These are phyloP conservation scores for Caenorhabditis latens DNA, from an alignment of 1,140 invertebrate genomes.

Conservation along the genomic window DNA sequence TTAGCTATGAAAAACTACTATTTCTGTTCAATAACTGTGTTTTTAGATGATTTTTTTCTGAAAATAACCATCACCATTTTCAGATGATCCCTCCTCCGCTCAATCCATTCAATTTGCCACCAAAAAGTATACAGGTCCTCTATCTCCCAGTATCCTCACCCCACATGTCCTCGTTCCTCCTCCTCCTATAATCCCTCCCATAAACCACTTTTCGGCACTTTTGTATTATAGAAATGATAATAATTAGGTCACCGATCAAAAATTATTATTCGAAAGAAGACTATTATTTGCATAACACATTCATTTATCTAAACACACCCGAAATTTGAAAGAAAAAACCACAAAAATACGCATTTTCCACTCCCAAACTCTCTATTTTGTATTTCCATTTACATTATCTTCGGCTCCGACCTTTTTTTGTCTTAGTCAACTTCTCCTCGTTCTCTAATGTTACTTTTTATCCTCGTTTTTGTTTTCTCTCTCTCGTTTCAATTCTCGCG, in stretches of 20 bases:
- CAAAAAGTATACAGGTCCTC: not conserved
- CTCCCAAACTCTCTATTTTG: not conserved
- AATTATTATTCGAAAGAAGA: not conserved
- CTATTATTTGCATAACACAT: slow-evolving; percentile 20
- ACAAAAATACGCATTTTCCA: not conserved
- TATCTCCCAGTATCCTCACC: not conserved
- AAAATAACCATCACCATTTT: too few species aligned
- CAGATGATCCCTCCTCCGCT: too few species aligned
- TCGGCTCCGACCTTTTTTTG: not conserved
- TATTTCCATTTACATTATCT: not conserved
- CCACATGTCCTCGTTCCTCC: too few species aligned
- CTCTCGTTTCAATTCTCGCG: not conserved
- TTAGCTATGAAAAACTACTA: too few species aligned
- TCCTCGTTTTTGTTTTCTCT: not conserved
- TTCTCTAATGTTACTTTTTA: not conserved
- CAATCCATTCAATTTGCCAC: too few species aligned
- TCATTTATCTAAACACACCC: not conserved
- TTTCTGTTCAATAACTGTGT: too few species aligned
- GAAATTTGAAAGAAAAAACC: too few species aligned
- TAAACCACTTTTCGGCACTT: not conserved
- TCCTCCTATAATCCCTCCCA: not conserved
- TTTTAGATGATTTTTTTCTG: too few species aligned
- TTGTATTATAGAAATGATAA: slow-evolving; percentile 47
- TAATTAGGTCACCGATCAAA: not conserved
- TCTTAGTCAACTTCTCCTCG: not conserved